Evolutionary conservation across 2,888 invertebrate species (phyloP).

Genomic region (Polydrusus tereticollis): DNA sequence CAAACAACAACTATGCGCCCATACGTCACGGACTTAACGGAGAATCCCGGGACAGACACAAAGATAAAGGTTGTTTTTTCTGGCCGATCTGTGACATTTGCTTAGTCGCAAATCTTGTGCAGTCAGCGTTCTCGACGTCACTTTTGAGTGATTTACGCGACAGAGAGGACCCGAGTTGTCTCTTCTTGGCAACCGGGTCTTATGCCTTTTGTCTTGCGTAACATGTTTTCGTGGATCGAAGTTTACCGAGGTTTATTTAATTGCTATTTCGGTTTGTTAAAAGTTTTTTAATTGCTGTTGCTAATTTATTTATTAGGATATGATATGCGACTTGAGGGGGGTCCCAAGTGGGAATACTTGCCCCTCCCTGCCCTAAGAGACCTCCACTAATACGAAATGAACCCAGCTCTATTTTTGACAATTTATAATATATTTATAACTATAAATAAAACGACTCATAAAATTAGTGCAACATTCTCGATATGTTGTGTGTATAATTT

Average conservation of each 20-base stretch:
- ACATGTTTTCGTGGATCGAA: constrained; percentile 20
- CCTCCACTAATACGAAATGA: too few relatives aligned
- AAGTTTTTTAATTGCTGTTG: too few relatives aligned
- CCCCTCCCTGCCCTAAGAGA: too few relatives aligned
- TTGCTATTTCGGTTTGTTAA: not conserved
- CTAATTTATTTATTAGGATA: too few relatives aligned
- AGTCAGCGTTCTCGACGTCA: constrained; percentile 66
- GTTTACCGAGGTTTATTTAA: not conserved
- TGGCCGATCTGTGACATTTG: constrained; percentile 66
- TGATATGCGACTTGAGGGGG: too few relatives aligned
- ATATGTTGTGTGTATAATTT: too few relatives aligned
- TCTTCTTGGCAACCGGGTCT: constrained; percentile 43
- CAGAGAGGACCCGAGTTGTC: constrained; percentile 55
- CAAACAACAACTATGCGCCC: constrained; percentile 45
- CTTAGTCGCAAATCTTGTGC: constrained; percentile 68
- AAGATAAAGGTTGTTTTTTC: constrained; percentile 61
- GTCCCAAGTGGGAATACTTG: too few relatives aligned
- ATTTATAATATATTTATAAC: too few relatives aligned
- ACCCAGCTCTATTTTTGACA: too few relatives aligned
- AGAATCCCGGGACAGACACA: constrained; percentile 46
- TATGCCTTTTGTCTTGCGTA: constrained; percentile 25
- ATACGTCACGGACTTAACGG: constrained; percentile 43
- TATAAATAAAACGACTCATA: too few relatives aligned
- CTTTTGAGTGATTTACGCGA: constrained; percentile 67
- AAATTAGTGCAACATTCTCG: too few relatives aligned